Percentiles rank a stretch among this genome's conserved stretches.
Conservation (phyloP, 2,797 vertebrate genomes). For the Chaetodon trifasciatus region DNA sequence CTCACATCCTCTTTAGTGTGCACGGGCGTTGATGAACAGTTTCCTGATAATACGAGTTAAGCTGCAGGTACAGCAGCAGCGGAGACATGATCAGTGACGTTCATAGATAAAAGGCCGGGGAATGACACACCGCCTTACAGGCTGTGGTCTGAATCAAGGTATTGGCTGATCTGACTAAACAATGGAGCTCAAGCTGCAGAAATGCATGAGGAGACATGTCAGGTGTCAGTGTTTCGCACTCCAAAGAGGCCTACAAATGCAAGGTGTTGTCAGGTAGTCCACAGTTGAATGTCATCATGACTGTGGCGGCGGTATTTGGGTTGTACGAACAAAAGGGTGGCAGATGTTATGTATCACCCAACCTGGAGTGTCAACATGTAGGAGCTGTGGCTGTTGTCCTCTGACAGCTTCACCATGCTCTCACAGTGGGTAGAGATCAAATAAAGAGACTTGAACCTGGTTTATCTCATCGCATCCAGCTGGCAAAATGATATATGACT, state of each 20-base stretch:
- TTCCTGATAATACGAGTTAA: slow-evolving; percentile 66
- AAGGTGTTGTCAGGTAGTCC: slow-evolving; percentile 48
- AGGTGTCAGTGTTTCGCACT: slow-evolving; percentile 59
- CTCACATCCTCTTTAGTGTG: slow-evolving; percentile 84
- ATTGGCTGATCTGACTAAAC: slow-evolving; percentile 50
- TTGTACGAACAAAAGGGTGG: slow-evolving; percentile 56
- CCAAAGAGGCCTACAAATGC: slow-evolving; percentile 46
- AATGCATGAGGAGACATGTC: slow-evolving; percentile 55
- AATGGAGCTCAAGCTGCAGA: slow-evolving; percentile 39
- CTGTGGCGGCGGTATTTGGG: slow-evolving; percentile 20
- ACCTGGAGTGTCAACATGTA: slow-evolving; percentile 59
- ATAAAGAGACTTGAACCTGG: slow-evolving; percentile 70
- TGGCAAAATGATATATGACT: slow-evolving; percentile 63
- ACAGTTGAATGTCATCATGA: slow-evolving; percentile 46
- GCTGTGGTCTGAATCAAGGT: slow-evolving; percentile 40
- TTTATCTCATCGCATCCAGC: slow-evolving; percentile 69
- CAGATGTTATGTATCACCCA: slow-evolving; percentile 66
- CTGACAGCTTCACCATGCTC: slow-evolving; percentile 64
- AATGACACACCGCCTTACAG: slow-evolving; percentile 48
- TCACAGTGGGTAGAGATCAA: slow-evolving; percentile 70
- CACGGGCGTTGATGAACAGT: slow-evolving; percentile 82
- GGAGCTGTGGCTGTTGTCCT: slow-evolving; percentile 54
- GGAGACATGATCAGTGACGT: slow-evolving; percentile 61
- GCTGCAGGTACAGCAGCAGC: slow-evolving; percentile 55
- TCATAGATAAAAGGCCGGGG: slow-evolving; percentile 55